Percentiles rank a stretch among this genome's conserved stretches.
These are phyloP conservation scores for Xenopus petersii DNA, from an alignment of 2,797 vertebrate species.

Conservation along the genomic window DNA sequence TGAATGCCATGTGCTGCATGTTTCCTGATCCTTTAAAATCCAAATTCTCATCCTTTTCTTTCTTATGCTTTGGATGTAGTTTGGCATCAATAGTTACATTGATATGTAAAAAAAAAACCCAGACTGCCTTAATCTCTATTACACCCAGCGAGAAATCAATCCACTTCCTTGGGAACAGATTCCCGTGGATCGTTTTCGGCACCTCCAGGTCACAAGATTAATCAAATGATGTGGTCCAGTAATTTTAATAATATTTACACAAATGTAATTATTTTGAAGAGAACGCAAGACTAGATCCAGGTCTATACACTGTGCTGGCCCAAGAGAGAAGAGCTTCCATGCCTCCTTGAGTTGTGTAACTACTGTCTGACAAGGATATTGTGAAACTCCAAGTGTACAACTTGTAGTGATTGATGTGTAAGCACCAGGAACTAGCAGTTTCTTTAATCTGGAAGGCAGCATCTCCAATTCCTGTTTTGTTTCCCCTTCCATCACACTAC, in stretches of 20 bases:
- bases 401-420: conserved; percentile 25
- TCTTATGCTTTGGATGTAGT: not conserved
- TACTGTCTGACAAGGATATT: conserved; percentile 27
- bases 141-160: not conserved
- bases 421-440: conserved; percentile 16
- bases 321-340: not conserved
- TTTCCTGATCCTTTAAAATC: conserved; percentile 12
- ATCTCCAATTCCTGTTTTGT: conserved; percentile 35
- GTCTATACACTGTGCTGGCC: not conserved
- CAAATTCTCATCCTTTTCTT: conserved; percentile 26
- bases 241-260: too few relatives aligned
- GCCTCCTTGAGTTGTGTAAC: conserved; percentile 1
- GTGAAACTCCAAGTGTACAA: conserved; percentile 31
- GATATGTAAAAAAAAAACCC: not conserved
- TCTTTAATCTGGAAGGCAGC: conserved; percentile 24
- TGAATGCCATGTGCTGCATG: conserved; percentile 29
- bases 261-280: not conserved
- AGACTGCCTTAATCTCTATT: not conserved
- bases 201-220: not conserved
- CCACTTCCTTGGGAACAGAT: not conserved
- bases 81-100: not conserved
- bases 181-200: too few relatives aligned
- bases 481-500: conserved; percentile 21
- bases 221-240: not conserved
- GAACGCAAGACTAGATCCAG: not conserved